Evolutionary conservation across 2,797 vertebrate genomes (phyloP).

Genomic region (Coilia nasus): DNA sequence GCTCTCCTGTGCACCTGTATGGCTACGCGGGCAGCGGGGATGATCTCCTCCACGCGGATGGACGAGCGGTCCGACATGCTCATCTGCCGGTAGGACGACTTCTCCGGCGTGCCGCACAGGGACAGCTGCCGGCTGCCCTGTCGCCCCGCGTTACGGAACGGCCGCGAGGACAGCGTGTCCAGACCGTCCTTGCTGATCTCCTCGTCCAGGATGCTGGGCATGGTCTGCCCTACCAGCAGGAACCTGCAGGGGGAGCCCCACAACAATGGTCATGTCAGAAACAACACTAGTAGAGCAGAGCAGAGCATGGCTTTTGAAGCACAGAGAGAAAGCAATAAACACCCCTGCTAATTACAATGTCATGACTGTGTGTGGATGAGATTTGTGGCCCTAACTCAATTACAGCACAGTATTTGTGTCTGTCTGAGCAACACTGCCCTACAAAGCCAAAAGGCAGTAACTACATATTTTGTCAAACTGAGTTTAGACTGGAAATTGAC

Average conservation of each 20-base stretch:
- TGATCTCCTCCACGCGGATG: slow-evolving; percentile 96
- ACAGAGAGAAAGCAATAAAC: background rate
- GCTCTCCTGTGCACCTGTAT: slow-evolving; percentile 82
- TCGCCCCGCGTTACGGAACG: slow-evolving; percentile 90
- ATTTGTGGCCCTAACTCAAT: background rate
- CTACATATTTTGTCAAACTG: too few relatives aligned
- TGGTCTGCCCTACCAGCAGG: slow-evolving; percentile 93
- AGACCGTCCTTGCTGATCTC: slow-evolving; percentile 88
- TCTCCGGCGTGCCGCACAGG: slow-evolving; percentile 94
- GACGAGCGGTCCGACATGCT: slow-evolving; percentile 96
- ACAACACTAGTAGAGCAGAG: background rate
- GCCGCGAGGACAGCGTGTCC: slow-evolving; percentile 91
- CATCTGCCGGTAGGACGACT: slow-evolving; percentile 93
- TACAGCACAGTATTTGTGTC: background rate
- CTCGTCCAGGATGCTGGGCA: slow-evolving; percentile 91
- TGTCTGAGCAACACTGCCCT: background rate
- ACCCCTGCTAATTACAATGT: background rate
- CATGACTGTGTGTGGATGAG: background rate
- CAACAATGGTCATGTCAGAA: background rate
- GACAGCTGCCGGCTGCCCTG: slow-evolving; percentile 90
- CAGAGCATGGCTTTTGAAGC: background rate
- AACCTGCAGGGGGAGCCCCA: slow-evolving; percentile 76
- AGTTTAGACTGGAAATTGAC: too few relatives aligned
- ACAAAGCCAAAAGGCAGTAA: too few relatives aligned
- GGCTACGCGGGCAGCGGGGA: slow-evolving; percentile 95